A percentile compares a stretch with the other conserved stretches of the same genome.
These are phyloP conservation scores for Ceyx cyanopectus DNA, from an alignment of 2,113 vertebrate genomes.

Conservation along the genomic window DNA sequence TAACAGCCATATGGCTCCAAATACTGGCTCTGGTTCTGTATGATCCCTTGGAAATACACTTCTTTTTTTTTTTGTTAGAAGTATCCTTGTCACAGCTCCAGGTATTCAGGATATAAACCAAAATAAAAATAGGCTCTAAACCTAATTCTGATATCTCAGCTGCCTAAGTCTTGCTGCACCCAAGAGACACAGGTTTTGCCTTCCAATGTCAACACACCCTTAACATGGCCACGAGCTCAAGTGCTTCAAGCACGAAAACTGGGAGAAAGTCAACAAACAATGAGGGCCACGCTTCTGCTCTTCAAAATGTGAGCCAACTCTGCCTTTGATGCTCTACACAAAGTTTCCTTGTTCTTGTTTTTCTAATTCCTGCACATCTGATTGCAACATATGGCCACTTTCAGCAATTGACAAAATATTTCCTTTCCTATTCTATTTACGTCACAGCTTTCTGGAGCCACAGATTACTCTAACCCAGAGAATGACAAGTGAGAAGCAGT, in stretches of 20 bases:
- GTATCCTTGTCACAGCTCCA: not conserved
- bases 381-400: constrained; percentile 38
- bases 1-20: not conserved
- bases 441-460: not conserved
- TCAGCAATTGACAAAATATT: constrained; percentile 50
- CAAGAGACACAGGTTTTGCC: not conserved
- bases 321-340: constrained; percentile 4
- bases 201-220: not conserved
- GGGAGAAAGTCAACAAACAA: constrained; percentile 30
- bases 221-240: not conserved
- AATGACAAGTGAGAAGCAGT: not conserved
- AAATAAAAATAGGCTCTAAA: not conserved
- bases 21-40: not conserved
- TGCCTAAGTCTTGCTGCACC: not conserved
- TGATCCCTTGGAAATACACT: not conserved
- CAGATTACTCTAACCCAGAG: not conserved
- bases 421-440: not conserved
- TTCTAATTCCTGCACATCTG: constrained; percentile 27
- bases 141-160: not conserved
- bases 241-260: not conserved
- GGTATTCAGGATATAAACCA: not conserved
- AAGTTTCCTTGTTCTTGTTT: constrained; percentile 18
- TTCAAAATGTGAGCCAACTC: not conserved
- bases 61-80: not conserved
- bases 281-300: not conserved